These are phyloP conservation scores for Cerceris rybyensis DNA, from an alignment of 2,888 invertebrate species.

Conservation along the genomic window DNA sequence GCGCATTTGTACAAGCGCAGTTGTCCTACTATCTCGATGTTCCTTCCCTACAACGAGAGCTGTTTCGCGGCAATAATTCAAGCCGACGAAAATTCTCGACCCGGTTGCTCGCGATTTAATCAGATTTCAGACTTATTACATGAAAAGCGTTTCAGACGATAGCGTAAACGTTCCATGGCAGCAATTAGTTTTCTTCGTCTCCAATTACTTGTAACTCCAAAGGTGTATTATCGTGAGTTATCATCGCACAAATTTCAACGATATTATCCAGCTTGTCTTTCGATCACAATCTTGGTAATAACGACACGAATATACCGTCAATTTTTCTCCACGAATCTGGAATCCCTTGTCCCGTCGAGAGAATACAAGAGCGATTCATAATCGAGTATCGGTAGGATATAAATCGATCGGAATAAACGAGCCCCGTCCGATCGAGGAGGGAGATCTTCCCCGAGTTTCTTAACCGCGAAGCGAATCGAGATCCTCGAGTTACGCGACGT, in stretches of 20 bases:
- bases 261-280: neutral
- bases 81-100: neutral
- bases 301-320: neutral
- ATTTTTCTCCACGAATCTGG: neutral
- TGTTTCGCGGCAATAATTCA: neutral
- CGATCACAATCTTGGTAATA: neutral
- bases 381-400: constrained; percentile 35
- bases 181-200: neutral
- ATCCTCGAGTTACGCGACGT: constrained; percentile 1
- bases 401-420: constrained; percentile 47
- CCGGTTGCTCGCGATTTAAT: neutral
- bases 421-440: constrained; percentile 13
- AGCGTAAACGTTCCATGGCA: neutral
- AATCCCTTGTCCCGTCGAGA: neutral
- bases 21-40: neutral
- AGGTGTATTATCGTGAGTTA: neutral
- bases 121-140: constrained; percentile 3
- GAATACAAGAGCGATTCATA: constrained; percentile 16
- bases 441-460: constrained; percentile 17
- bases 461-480: neutral
- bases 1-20: neutral
- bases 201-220: neutral
- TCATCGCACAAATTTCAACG: neutral
- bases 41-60: neutral
- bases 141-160: constrained; percentile 4